phyloP scores from a whole-genome alignment of 2,113 vertebrate species.

The Galemys pyrenaicus region DNA sequence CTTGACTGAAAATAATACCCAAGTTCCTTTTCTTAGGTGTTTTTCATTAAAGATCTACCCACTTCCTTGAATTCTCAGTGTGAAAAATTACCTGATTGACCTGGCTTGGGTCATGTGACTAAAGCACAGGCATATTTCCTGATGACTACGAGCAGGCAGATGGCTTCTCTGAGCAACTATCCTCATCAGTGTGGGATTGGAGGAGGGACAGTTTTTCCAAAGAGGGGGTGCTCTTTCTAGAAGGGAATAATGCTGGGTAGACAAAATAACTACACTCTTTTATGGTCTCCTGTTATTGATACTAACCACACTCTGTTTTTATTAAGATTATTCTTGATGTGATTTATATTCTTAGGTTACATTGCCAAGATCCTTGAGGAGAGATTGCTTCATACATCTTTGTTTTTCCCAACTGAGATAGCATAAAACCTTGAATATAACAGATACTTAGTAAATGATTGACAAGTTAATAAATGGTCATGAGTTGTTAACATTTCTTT shows the following conservation, averaged over 20 bases:
- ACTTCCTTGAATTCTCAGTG: neutral
- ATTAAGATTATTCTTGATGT: neutral
- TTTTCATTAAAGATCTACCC: neutral
- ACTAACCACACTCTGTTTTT: neutral
- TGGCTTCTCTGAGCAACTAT: neutral
- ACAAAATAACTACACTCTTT: neutral
- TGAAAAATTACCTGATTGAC: neutral
- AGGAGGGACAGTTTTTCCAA: neutral
- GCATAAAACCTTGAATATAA: neutral
- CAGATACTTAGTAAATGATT: neutral
- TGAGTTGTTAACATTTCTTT: neutral
- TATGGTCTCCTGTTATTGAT: neutral
- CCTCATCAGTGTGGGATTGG: neutral
- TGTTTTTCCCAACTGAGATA: neutral
- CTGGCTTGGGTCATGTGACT: neutral
- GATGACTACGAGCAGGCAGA: neutral
- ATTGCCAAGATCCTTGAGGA: neutral
- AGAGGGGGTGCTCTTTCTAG: neutral
- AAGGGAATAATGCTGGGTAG: neutral
- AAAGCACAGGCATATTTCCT: neutral
- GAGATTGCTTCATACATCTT: neutral
- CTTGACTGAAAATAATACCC: neutral
- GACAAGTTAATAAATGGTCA: neutral
- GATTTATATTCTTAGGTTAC: neutral
- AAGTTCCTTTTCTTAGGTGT: neutral